Conservation (phyloP, 2,888 invertebrate species). For the Drosophila ustulata region DNA sequence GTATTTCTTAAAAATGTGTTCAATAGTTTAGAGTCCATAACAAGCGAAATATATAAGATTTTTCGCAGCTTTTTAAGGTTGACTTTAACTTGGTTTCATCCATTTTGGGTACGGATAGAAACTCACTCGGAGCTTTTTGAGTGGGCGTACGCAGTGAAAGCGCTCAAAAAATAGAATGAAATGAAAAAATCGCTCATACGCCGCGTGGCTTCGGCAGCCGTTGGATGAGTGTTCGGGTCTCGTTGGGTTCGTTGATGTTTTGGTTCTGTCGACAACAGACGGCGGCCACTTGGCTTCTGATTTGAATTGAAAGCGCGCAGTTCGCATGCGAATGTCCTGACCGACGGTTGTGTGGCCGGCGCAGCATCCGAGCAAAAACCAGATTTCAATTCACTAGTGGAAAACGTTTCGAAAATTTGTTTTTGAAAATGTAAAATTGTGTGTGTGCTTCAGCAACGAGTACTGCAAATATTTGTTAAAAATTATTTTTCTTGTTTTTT, state of each 20-base stretch:
- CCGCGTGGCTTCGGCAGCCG: conserved; percentile 28
- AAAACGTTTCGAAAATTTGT: conserved; percentile 36
- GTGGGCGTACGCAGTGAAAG: conserved; percentile 29
- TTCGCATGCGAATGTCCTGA: conserved; percentile 74
- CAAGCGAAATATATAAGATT: too few relatives aligned
- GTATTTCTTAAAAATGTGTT: too few relatives aligned
- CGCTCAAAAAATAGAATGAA: conserved; percentile 17
- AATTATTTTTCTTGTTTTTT: conserved; percentile 38
- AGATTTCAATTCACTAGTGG: neutral
- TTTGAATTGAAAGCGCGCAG: conserved; percentile 61
- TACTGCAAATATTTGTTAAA: neutral
- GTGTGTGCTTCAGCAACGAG: neutral
- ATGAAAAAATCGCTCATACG: conserved; percentile 43
- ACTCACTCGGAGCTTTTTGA: conserved; percentile 34
- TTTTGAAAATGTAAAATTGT: conserved; percentile 32
- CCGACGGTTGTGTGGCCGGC: conserved; percentile 66
- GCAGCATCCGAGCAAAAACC: conserved; percentile 19
- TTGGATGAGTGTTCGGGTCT: conserved; percentile 14
- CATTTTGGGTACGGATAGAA: neutral
- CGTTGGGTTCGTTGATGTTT: conserved; percentile 45
- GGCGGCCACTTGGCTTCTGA: conserved; percentile 46
- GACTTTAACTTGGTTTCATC: neutral
- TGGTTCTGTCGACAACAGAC: conserved; percentile 1
- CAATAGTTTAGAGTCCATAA: too few relatives aligned
- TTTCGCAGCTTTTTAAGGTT: neutral